A percentile compares a stretch with the other conserved stretches of the same genome.
phyloP scores from a whole-genome alignment of 2,888 invertebrate genomes.

The Beris chalybata region DNA sequence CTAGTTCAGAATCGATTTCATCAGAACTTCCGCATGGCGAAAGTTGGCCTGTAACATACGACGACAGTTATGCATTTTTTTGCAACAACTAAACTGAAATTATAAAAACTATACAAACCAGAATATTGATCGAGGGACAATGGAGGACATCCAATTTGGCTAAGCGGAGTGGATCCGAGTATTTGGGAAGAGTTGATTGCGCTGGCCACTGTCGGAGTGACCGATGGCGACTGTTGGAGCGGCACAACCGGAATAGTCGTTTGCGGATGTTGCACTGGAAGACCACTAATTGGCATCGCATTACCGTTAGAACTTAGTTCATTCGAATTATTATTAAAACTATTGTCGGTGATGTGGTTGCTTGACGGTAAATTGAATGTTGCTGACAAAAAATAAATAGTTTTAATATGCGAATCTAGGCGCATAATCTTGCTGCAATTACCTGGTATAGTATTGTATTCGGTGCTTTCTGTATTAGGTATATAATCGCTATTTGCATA shows the following conservation, averaged over 20 bases:
- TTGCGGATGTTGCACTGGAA: slow-evolving; percentile 30
- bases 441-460: slow-evolving; percentile 40
- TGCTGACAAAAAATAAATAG: slow-evolving; percentile 8
- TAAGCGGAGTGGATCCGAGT: slow-evolving; percentile 83
- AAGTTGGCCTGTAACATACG: slow-evolving; percentile 54
- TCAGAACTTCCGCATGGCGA: slow-evolving; percentile 59
- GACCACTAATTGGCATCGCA: slow-evolving; percentile 32
- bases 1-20: slow-evolving; percentile 59
- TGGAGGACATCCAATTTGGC: slow-evolving; percentile 75
- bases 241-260: not conserved
- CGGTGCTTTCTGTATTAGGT: slow-evolving; percentile 37
- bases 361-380: slow-evolving; percentile 30
- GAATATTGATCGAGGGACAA: slow-evolving; percentile 57
- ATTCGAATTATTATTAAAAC: slow-evolving; percentile 36
- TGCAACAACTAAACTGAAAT: slow-evolving; percentile 2
- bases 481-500: slow-evolving; percentile 40
- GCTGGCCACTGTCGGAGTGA: slow-evolving; percentile 27
- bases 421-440: not conserved
- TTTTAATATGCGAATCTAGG: not conserved
- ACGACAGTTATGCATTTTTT: not conserved
- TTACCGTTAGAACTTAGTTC: slow-evolving; percentile 36
- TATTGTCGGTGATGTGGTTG: slow-evolving; percentile 35
- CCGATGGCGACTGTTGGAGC: slow-evolving; percentile 26
- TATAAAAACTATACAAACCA: slow-evolving; percentile 47
- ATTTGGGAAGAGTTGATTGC: slow-evolving; percentile 57